Conservation (phyloP, 2,113 vertebrate genomes). For the Kobus ellipsiprymnus region DNA sequence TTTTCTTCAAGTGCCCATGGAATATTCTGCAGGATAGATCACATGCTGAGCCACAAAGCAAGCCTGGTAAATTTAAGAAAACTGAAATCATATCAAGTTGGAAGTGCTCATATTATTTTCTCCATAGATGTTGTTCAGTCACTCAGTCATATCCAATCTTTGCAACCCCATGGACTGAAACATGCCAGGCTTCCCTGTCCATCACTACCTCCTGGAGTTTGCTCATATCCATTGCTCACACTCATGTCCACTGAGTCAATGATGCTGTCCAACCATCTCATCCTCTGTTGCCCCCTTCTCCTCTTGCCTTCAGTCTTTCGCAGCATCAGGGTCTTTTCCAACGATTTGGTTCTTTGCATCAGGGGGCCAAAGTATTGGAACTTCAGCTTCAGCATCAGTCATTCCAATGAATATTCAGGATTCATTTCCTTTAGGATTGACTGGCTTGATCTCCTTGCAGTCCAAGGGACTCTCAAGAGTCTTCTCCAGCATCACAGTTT, state of each 20-base stretch:
- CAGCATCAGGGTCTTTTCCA: background rate
- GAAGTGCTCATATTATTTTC: background rate
- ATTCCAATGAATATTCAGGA: background rate
- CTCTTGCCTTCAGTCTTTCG: background rate
- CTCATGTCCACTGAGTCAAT: background rate
- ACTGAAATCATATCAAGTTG: background rate
- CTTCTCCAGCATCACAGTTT: background rate
- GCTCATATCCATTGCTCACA: background rate
- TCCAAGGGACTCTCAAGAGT: background rate
- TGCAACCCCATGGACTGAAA: background rate
- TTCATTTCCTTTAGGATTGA: background rate
- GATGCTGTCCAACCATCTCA: background rate
- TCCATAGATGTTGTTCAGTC: background rate
- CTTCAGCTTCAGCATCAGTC: background rate
- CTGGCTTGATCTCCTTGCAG: background rate
- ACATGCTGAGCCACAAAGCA: background rate
- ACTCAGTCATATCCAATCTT: background rate
- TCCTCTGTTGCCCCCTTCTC: background rate
- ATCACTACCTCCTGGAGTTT: background rate
- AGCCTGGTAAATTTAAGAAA: background rate
- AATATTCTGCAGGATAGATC: background rate
- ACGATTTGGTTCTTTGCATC: background rate
- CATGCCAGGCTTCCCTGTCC: background rate
- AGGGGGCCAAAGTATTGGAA: background rate
- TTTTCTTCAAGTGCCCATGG: background rate